Base-by-base conservation (phyloP, 2,797 vertebrate species). In the Danio jaintianensis region DNA sequence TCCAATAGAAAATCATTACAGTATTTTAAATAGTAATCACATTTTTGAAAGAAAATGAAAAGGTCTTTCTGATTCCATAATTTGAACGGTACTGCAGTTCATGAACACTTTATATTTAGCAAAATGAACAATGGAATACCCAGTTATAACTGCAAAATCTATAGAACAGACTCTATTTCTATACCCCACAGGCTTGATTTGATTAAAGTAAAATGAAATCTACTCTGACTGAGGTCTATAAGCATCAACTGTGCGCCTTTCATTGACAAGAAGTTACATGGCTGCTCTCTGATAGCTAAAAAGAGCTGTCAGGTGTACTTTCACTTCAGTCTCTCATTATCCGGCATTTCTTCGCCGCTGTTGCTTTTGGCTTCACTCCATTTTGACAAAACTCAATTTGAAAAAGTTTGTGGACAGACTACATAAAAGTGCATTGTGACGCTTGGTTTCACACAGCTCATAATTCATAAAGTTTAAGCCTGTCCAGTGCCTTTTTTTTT, bases 241-340 rank as follows among this genome's bases (percentile, higher is more conserved):
- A 69, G 45, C 7, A 16, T 56, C 63, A 66, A 9, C 5, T 9
- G 42, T 48, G 16, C 36, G 9, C 40, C 15, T 67, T 38, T 58
- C 43, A 38, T 78, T 83, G 81, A 67, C 77, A 78, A 76, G 73
- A 66, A 78, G 64, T 43, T 43, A 74, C 61, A 78, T 40, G 15
- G 29, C 74, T 55, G 66, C 40, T 12, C 66, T 77, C 40, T 59
- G 61, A 43, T 38, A 43, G 74, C 84, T 81, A 83, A 85, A 83
- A 79, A 75, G 73, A 85, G 69, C 48, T 75, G 79, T 82, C 82
- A 83, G 56, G 62, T 16, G 11, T 53, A 20, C 69, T 13, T 22
- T 80, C 55, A 61, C 58, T 72, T 66, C 61, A 71, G 59, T 69
- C 74, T 62, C 63, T 82, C 64, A 74, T 78, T 43, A 69, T 69